Evolutionary conservation across 2,113 vertebrate species (phyloP), one percentile per base, ranked within the genome.

Genomic region (Rafetus swinhoei): DNA sequence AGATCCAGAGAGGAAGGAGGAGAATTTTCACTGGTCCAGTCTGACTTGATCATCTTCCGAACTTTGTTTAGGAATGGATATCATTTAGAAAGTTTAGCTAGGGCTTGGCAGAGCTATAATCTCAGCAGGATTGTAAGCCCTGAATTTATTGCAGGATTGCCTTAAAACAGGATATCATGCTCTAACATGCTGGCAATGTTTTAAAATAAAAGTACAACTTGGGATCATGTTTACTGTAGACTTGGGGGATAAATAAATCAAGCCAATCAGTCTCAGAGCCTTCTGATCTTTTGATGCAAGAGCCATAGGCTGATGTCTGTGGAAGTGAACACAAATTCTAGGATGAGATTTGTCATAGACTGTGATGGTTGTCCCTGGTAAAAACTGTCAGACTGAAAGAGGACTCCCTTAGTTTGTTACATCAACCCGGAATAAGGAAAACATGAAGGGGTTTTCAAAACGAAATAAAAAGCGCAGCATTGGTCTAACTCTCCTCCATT

Each of bases 111-210:
- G 3, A 4, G 7, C 16, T 35, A 9, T 72, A 91, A 93, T 82
- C 0, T 0, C 39, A n/a, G 2, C 5, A 19, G 32, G 25, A 79
- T 22, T 76, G 55, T 21, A 84, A 82, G 57, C 15, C 0, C 2
- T 88, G 16, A 76, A 79, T 83, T 86, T 88, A 59, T 50, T 86
- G 3, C 5, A 39, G 27, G 55, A 25, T 5, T 52, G 21, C 53
- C 21, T 82, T 3, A 12, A 94, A 93, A 81, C 6, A 79, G 1
- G 39, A 18, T 32, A 57, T n/a, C 50, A 7, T 50, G 3, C 7
- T 91, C 3, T 22, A 74, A 90, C 19, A 2, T 19, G 54, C 32
- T n/a, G 83, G 7, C 7, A 85, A 72, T 18, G 53, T 72, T 91
- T 80, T 80, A 77, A 18, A 13, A 6, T 69, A 77, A 39, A 1